Percentiles rank a stretch among this genome's conserved stretches.
These are phyloP conservation scores for Parochlus steinenii DNA, from an alignment of 2,888 invertebrate species.

Conservation along the genomic window DNA sequence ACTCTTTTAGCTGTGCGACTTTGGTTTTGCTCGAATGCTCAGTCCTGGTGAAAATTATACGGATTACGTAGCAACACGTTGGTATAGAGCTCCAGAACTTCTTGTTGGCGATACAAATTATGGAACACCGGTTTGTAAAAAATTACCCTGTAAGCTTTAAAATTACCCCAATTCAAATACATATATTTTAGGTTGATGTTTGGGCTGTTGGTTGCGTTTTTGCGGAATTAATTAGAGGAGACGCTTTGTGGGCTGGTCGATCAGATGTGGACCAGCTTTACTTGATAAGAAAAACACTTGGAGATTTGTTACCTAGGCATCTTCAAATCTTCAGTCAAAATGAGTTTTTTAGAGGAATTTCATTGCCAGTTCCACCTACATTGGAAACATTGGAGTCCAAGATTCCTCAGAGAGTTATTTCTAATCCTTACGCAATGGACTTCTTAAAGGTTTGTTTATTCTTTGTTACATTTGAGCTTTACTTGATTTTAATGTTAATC, in stretches of 20 bases:
- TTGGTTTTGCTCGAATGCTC: constrained; percentile 94
- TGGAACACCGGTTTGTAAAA: constrained; percentile 51
- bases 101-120: constrained; percentile 93
- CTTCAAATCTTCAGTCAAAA: constrained; percentile 93
- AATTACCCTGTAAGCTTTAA: too few species aligned
- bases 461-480: constrained; percentile 1
- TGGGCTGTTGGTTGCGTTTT: constrained; percentile 96
- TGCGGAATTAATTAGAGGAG: constrained; percentile 74
- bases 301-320: constrained; percentile 84
- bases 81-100: constrained; percentile 95
- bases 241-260: constrained; percentile 95
- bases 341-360: constrained; percentile 78
- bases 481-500: constrained; percentile 14
- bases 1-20: constrained; percentile 48
- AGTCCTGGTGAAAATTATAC: constrained; percentile 96
- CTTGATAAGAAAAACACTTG: constrained; percentile 84
- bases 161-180: not conserved
- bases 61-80: constrained; percentile 96
- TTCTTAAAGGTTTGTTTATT: constrained; percentile 54
- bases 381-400: constrained; percentile 72
- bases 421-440: constrained; percentile 55
- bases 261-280: constrained; percentile 97
- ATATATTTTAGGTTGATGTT: constrained; percentile 51
- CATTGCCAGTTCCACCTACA: constrained; percentile 77
- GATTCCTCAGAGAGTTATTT: constrained; percentile 54